Evolutionary conservation across 2,797 vertebrate genomes (phyloP).

Genomic region (Enteromius mattozi): DNA sequence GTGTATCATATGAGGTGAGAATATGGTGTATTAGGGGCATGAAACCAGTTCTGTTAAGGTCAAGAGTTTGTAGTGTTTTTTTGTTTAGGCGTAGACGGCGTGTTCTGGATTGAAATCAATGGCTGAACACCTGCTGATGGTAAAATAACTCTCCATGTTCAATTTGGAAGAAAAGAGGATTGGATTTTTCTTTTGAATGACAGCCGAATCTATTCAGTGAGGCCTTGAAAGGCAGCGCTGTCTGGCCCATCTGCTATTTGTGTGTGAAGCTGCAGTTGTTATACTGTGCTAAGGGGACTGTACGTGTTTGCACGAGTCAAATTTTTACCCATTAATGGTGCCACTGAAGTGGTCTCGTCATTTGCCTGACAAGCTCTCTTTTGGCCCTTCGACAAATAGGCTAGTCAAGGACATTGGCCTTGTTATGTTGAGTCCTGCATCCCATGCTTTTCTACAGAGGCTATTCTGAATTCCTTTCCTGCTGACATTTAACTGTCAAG

Average conservation of each 20-base stretch:
- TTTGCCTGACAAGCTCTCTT: constrained; percentile 38
- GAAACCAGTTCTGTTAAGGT: constrained; percentile 13
- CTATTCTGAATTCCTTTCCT: constrained; percentile 20
- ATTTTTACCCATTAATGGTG: constrained; percentile 14
- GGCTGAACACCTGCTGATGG: constrained; percentile 39
- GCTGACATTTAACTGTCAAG: constrained; percentile 43
- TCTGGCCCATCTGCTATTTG: not conserved
- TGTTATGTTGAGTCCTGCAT: constrained; percentile 12
- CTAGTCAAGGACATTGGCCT: constrained; percentile 23
- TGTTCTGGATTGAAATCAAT: constrained; percentile 19
- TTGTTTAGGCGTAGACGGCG: not conserved
- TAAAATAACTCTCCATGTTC: constrained; percentile 21
- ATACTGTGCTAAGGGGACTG: constrained; percentile 7
- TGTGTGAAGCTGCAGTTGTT: constrained; percentile 31
- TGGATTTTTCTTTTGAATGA: constrained; percentile 47
- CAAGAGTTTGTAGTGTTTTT: constrained; percentile 12
- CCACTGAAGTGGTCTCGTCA: constrained; percentile 33
- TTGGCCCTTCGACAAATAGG: constrained; percentile 17
- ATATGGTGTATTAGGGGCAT: not conserved
- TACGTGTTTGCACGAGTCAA: constrained; percentile 13
- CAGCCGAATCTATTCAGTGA: constrained; percentile 29
- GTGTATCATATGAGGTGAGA: not conserved
- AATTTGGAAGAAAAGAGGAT: constrained; percentile 29
- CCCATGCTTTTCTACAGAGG: constrained; percentile 11
- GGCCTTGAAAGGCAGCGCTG: constrained; percentile 25